Percentiles rank a stretch among this genome's conserved stretches.
These are phyloP conservation scores for Sternarchorhynchus goeldii DNA, from an alignment of 2,797 vertebrate species.

Conservation along the genomic window DNA sequence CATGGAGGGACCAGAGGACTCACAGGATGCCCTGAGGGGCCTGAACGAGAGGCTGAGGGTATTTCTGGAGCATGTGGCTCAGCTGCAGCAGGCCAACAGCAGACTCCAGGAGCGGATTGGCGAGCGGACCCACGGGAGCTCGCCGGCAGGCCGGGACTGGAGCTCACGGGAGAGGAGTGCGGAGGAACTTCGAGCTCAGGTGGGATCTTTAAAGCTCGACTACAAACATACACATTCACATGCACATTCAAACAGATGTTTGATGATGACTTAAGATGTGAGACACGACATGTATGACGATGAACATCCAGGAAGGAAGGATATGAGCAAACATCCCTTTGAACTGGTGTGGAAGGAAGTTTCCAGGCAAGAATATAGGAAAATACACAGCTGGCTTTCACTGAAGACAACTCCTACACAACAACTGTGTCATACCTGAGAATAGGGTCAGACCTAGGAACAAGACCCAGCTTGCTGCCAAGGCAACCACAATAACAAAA, in stretches of 20 bases:
- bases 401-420: no score
- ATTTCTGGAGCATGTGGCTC: conserved; percentile 73
- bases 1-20: conserved; percentile 65
- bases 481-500: no score
- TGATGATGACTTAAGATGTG: no score
- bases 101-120: conserved; percentile 70
- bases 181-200: conserved; percentile 72
- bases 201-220: conserved; percentile 42
- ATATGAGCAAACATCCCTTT: no score
- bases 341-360: no score
- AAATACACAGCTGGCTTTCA: no score
- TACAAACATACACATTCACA: background rate
- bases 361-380: no score
- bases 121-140: conserved; percentile 55
- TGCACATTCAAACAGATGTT: background rate
- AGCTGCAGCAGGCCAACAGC: conserved; percentile 70
- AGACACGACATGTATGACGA: no score
- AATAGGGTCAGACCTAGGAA: no score
- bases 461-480: no score
- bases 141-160: conserved; percentile 54
- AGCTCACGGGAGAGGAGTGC: conserved; percentile 66
- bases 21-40: conserved; percentile 61
- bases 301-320: no score
- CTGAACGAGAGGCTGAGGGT: conserved; percentile 69
- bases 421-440: no score